These are phyloP conservation scores for Otolemur garnettii DNA, from an alignment of 2,113 vertebrate genomes.

Conservation along the genomic window DNA sequence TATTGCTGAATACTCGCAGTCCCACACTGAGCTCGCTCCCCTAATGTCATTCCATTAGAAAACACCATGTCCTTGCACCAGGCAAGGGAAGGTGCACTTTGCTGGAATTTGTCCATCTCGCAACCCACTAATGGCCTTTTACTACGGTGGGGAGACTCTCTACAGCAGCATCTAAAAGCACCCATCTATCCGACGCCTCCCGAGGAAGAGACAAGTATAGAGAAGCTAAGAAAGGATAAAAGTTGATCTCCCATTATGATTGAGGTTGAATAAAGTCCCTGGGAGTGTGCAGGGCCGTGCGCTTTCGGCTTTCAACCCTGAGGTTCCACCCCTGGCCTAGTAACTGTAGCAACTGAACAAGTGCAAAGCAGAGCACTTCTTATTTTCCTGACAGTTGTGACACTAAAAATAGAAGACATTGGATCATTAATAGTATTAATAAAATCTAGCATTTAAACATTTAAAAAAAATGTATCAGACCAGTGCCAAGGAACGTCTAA, in stretches of 20 bases:
- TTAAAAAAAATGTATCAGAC: not conserved
- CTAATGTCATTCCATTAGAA: constrained; percentile 71
- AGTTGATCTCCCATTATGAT: constrained; percentile 34
- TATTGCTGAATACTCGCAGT: not conserved
- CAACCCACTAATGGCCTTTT: constrained; percentile 78
- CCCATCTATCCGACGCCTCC: not conserved
- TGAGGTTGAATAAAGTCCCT: constrained; percentile 58
- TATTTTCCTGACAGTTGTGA: not conserved
- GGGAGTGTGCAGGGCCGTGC: not conserved
- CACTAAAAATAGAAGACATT: not conserved
- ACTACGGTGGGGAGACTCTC: constrained; percentile 61
- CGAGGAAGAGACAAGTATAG: not conserved
- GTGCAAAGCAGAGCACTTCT: not conserved
- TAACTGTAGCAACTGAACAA: not conserved
- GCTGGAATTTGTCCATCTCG: not conserved
- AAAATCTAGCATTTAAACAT: not conserved
- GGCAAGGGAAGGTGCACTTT: constrained; percentile 52
- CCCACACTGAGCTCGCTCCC: not conserved
- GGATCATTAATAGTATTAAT: not conserved
- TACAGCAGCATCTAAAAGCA: constrained; percentile 52
- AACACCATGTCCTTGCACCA: not conserved
- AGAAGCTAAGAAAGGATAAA: constrained; percentile 27
- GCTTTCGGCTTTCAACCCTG: not conserved
- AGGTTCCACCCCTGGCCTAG: not conserved
- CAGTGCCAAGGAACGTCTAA: not conserved